A percentile compares a stretch with the other conserved stretches of the same genome.
Evolutionary conservation across 2,797 vertebrate genomes (phyloP).

Genomic region (Phaenicophaeus curvirostris): DNA sequence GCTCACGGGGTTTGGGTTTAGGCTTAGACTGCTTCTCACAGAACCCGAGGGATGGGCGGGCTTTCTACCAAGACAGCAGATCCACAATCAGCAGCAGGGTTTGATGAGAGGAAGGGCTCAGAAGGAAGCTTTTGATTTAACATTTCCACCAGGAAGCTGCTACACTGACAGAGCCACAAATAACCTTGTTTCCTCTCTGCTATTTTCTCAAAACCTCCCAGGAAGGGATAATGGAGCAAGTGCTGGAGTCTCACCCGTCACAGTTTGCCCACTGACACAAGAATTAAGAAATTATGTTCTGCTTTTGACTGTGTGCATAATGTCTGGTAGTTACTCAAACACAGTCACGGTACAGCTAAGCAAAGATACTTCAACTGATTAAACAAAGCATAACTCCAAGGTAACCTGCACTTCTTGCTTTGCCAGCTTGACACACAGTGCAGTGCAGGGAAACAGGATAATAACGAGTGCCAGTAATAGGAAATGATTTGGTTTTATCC

Average conservation of each 20-base stretch:
- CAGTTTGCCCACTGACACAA: background rate
- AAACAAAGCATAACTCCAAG: background rate
- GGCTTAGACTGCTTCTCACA: background rate
- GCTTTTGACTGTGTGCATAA: background rate
- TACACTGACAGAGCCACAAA: background rate
- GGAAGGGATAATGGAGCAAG: background rate
- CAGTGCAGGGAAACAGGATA: background rate
- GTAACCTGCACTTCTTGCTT: background rate
- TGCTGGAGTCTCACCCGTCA: background rate
- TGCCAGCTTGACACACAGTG: background rate
- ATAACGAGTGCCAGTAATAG: background rate
- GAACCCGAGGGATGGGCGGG: background rate
- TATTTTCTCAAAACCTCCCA: background rate
- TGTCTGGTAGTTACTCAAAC: background rate
- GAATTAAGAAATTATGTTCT: background rate
- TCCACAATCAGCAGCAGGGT: background rate
- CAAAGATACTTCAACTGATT: background rate
- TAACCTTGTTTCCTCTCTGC: conserved; percentile 17
- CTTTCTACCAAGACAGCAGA: background rate
- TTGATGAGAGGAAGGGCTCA: background rate
- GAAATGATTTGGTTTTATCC: background rate
- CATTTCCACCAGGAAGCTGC: conserved; percentile 1
- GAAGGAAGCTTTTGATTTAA: background rate
- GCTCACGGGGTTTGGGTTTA: background rate
- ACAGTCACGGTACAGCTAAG: background rate